These are phyloP conservation scores for Melipona beecheii DNA, from an alignment of 2,888 invertebrate genomes.

Conservation along the genomic window DNA sequence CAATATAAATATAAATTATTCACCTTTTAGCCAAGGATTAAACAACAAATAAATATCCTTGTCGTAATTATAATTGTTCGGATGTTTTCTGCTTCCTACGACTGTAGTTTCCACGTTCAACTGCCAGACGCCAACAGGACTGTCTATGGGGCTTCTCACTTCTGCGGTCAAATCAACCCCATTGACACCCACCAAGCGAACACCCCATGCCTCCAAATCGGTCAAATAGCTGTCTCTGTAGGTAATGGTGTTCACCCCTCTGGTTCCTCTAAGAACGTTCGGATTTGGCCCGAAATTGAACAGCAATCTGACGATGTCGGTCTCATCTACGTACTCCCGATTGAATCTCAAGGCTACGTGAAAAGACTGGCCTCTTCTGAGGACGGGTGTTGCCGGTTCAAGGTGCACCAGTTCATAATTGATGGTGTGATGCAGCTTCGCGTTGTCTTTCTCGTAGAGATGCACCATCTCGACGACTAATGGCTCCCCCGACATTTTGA, in stretches of 20 bases:
- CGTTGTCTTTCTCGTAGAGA: constrained; percentile 89
- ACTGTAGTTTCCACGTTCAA: constrained; percentile 87
- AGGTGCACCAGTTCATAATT: constrained; percentile 89
- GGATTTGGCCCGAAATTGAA: constrained; percentile 88
- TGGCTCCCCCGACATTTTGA: constrained; percentile 81
- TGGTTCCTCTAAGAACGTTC: constrained; percentile 86
- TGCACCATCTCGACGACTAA: constrained; percentile 87
- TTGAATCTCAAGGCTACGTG: constrained; percentile 88
- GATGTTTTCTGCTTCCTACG: constrained; percentile 81
- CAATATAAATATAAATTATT: no score
- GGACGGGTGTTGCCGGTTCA: constrained; percentile 88
- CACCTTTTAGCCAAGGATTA: constrained; percentile 92
- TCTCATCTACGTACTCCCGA: constrained; percentile 86
- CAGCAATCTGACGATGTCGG: constrained; percentile 88
- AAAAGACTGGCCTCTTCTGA: constrained; percentile 91
- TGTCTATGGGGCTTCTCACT: constrained; percentile 88
- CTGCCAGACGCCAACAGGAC: constrained; percentile 89
- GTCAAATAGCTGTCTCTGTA: constrained; percentile 73
- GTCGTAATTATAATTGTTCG: constrained; percentile 86
- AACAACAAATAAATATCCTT: constrained; percentile 91
- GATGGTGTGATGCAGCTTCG: constrained; percentile 88
- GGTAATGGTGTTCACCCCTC: constrained; percentile 83
- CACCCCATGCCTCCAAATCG: constrained; percentile 83
- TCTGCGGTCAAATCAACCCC: constrained; percentile 82
- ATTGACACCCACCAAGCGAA: constrained; percentile 78